Evolutionary conservation across 2,797 vertebrate genomes (phyloP), one percentile per base, ranked within the genome.

Genomic region (Lagocephalus sceleratus): DNA sequence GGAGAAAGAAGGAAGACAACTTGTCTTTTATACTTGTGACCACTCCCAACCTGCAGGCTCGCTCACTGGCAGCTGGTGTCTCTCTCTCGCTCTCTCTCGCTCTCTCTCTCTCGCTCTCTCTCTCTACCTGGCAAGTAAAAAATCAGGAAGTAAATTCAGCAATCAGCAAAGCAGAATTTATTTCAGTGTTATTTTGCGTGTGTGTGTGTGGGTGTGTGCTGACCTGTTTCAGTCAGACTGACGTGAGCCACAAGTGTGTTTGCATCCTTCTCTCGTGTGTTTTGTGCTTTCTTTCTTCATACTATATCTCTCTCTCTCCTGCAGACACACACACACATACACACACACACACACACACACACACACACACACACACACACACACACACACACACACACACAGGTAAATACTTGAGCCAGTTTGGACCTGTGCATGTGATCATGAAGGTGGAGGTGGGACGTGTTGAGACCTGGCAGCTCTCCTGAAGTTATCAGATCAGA

Each of bases 1-100:
- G 75, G 51, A 53, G n/a, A 43, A 48, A 71, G 44, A 6, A 74
- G 77, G 75, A 81, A 79, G 73, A 61, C 1, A 2, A 17, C 14
- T 2, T 2, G 12, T 22, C 2, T 73, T 72, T 71, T 82, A 84
- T 75, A 73, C 5, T 0, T 12, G 10, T 0, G 53, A 23, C 81
- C 74, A 57, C 79, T 55, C 74, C 81, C 81, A 48, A 54, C 49
- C 64, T 57, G 42, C 26, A 59, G 63, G 75, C 66, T 0, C 22
- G 60, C 60, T 71, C 61, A 19, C 16, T 41, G 16, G n/a, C 79
- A 65, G 52, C 20, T 51, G 44, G 41, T 1, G 29, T 49, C 55
- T 0, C 47, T 41, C 35, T 7, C 15, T 20, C 20, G 3, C 32
- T 25, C 40, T 23, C 23, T 38, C 38, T 39, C 41, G 56, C 35